Evolutionary conservation across 2,113 vertebrate species (phyloP).

Genomic region (Willisornis vidua): DNA sequence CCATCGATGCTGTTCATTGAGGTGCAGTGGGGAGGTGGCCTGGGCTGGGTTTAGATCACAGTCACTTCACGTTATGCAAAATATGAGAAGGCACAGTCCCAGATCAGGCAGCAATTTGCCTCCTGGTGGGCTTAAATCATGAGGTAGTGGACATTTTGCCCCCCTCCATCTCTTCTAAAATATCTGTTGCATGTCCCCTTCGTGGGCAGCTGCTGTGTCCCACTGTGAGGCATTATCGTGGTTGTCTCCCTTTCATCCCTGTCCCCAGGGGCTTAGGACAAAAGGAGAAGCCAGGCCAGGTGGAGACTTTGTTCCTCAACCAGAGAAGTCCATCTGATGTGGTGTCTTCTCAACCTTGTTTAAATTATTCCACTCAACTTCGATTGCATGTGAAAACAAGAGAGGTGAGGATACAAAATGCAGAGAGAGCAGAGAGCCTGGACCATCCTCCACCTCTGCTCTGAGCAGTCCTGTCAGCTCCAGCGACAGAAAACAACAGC

Average conservation of each 20-base stretch:
- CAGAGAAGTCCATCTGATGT: not conserved
- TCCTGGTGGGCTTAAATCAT: not conserved
- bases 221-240: not conserved
- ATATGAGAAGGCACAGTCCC: not conserved
- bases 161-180: not conserved
- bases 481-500: not conserved
- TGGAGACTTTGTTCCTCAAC: not conserved
- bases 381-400: not conserved
- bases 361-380: not conserved
- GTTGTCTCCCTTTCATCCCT: not conserved
- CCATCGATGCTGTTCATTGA: not conserved
- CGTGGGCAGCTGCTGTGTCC: not conserved
- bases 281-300: not conserved
- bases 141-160: not conserved
- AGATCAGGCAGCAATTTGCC: not conserved
- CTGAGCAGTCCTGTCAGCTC: not conserved
- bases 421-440: not conserved
- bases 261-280: not conserved
- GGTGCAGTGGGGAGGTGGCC: fast-evolving
- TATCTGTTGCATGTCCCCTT: not conserved
- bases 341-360: not conserved
- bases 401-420: not conserved
- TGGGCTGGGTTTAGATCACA: not conserved
- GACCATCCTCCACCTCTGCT: not conserved
- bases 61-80: not conserved